Conservation (phyloP, 2,888 invertebrate genomes). For the Acrocyrtus sp. region DNA sequence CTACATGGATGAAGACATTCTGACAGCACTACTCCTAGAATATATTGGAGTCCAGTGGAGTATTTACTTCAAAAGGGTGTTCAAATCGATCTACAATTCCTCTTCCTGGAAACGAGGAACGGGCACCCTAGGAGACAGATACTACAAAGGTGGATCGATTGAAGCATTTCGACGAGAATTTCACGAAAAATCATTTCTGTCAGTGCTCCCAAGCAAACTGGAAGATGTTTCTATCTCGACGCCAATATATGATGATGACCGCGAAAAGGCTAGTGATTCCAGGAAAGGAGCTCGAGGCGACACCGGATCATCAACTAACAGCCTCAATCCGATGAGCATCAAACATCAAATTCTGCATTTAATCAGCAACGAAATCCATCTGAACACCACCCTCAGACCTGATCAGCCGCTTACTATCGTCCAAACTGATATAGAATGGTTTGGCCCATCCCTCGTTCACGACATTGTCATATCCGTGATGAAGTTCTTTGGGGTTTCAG, state of each 20-base stretch:
- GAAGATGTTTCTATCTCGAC: constrained; percentile 10
- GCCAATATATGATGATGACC: constrained; percentile 13
- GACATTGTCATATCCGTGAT: constrained; percentile 38
- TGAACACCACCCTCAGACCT: constrained; percentile 42
- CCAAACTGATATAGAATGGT: constrained; percentile 55
- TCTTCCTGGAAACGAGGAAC: constrained; percentile 47
- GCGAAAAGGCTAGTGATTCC: neutral
- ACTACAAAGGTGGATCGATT: constrained; percentile 25
- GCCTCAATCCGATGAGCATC: constrained; percentile 24
- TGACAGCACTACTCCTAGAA: constrained; percentile 53
- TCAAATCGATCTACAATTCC: constrained; percentile 43
- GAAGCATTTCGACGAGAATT: constrained; percentile 38
- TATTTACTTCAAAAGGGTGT: constrained; percentile 28
- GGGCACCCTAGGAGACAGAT: constrained; percentile 5
- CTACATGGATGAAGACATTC: constrained; percentile 55
- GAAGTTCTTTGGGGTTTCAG: constrained; percentile 41
- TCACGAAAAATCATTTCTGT: constrained; percentile 34
- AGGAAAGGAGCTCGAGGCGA: too few species aligned
- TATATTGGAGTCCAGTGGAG: constrained; percentile 46
- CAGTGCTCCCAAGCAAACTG: constrained; percentile 37
- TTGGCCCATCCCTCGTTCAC: constrained; percentile 54
- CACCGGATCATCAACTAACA: neutral
- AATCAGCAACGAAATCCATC: constrained; percentile 48
- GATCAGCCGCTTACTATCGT: constrained; percentile 34
- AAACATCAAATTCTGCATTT: constrained; percentile 52